Evolutionary conservation across 2,113 vertebrate species (phyloP).

Genomic region (Sclerurus mexicanus): DNA sequence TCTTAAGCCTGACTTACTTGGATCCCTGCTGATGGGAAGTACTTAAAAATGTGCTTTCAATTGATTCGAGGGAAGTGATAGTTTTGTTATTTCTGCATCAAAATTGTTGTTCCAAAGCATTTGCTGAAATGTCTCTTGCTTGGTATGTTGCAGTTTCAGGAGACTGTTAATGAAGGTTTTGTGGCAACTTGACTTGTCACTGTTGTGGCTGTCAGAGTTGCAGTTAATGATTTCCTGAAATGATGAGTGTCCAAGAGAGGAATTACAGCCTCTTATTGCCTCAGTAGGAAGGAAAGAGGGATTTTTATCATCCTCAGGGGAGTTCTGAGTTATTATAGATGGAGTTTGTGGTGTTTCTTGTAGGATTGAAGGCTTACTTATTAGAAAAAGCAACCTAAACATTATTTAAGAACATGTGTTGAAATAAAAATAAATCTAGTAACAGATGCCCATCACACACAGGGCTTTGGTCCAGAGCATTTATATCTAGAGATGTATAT

Average conservation of each 20-base stretch:
- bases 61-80: not conserved
- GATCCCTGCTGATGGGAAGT: not conserved
- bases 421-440: not conserved
- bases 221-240: constrained; percentile 12
- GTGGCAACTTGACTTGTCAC: not conserved
- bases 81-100: not conserved
- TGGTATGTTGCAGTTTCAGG: not conserved
- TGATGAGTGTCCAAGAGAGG: not conserved
- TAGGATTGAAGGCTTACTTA: not conserved
- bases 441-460: not conserved
- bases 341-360: not conserved
- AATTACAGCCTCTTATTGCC: not conserved
- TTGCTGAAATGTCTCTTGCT: not conserved
- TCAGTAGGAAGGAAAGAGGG: not conserved
- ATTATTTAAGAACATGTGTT: not conserved
- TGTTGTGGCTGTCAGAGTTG: not conserved
- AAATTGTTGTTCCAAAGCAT: not conserved
- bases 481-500: not conserved
- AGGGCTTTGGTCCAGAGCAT: not conserved
- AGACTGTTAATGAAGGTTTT: not conserved
- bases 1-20: not conserved
- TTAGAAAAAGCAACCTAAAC: not conserved
- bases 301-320: not conserved
- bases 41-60: not conserved
- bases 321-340: not conserved